phyloP scores from a whole-genome alignment of 92 coral and sea anemone genomes.

The Parazoanthus swiftii region DNA sequence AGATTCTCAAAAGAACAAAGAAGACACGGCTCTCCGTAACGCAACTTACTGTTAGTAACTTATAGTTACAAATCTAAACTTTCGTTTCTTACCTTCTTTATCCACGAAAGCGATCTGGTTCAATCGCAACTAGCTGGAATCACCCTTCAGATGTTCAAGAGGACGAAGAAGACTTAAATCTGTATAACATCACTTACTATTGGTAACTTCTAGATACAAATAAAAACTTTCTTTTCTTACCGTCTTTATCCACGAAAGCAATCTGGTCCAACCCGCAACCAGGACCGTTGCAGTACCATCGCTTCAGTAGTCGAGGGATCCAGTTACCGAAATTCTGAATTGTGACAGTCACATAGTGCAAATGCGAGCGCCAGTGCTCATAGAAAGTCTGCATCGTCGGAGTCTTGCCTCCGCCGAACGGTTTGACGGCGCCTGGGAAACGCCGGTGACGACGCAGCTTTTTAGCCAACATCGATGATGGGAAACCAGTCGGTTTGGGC shows the following conservation, averaged over 20 bases:
- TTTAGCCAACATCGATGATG: background rate
- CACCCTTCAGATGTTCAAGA: background rate
- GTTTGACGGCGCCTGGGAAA: background rate
- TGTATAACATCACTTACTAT: too few species aligned
- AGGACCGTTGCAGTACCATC: slow-evolving; percentile 88
- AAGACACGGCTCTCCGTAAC: too few species aligned
- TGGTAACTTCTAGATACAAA: background rate
- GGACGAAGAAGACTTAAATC: background rate
- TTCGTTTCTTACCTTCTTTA: slow-evolving; percentile 47
- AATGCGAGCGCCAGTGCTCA: slow-evolving; percentile 61
- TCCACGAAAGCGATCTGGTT: slow-evolving; percentile 76
- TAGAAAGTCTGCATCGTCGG: slow-evolving; percentile 9
- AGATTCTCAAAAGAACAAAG: too few species aligned
- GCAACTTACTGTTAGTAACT: too few species aligned
- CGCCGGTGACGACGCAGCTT: background rate
- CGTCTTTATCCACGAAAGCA: slow-evolving; percentile 70
- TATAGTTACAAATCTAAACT: background rate
- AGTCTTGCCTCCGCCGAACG: slow-evolving; percentile 41
- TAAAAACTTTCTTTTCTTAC: slow-evolving; percentile 37
- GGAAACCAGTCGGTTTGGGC: background rate
- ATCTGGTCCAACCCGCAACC: slow-evolving; percentile 92
- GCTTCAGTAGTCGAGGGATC: slow-evolving; percentile 92
- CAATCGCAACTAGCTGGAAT: slow-evolving; percentile 13
- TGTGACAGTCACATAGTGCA: slow-evolving; percentile 82
- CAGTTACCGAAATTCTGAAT: slow-evolving; percentile 88